phyloP scores from a whole-genome alignment of 1,140 invertebrate genomes.

The Globodera rostochiensis region DNA sequence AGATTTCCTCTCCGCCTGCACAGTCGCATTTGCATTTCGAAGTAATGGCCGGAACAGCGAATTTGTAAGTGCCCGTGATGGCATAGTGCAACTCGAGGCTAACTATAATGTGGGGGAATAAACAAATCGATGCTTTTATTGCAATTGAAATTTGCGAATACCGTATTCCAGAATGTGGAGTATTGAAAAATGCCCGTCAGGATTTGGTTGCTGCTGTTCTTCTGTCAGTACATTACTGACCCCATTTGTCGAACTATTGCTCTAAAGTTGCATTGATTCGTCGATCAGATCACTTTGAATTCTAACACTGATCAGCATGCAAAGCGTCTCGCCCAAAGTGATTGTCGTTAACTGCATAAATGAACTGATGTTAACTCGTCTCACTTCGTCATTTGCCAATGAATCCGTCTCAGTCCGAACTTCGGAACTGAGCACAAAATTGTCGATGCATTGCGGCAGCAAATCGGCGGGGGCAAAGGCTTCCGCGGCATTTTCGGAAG shows the following conservation, averaged over 20 bases:
- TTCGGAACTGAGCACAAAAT: slow-evolving; percentile 31
- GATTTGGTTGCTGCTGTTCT: background rate
- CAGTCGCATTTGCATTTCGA: slow-evolving; percentile 58
- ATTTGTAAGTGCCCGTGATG: slow-evolving; percentile 52
- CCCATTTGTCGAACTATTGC: slow-evolving; percentile 11
- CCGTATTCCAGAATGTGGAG: slow-evolving; percentile 56
- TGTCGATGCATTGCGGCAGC: slow-evolving; percentile 36
- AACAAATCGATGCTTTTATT: background rate
- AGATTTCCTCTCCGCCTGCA: slow-evolving; percentile 54
- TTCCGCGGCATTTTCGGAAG: background rate
- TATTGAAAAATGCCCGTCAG: slow-evolving; percentile 34
- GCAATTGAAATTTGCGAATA: background rate
- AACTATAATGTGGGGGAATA: background rate
- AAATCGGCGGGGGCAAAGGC: background rate
- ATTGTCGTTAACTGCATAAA: slow-evolving; percentile 22
- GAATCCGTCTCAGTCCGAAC: slow-evolving; percentile 13
- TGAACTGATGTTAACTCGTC: slow-evolving; percentile 5
- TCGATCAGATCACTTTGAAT: background rate
- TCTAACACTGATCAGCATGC: slow-evolving; percentile 24
- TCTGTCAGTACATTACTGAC: background rate
- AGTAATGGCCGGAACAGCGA: slow-evolving; percentile 50
- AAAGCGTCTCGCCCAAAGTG: slow-evolving; percentile 22
- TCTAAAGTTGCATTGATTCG: background rate
- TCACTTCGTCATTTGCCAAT: background rate
- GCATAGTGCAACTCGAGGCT: slow-evolving; percentile 57